Evolutionary conservation across 2,797 vertebrate genomes (phyloP).

Genomic region (Propithecus perrieri): DNA sequence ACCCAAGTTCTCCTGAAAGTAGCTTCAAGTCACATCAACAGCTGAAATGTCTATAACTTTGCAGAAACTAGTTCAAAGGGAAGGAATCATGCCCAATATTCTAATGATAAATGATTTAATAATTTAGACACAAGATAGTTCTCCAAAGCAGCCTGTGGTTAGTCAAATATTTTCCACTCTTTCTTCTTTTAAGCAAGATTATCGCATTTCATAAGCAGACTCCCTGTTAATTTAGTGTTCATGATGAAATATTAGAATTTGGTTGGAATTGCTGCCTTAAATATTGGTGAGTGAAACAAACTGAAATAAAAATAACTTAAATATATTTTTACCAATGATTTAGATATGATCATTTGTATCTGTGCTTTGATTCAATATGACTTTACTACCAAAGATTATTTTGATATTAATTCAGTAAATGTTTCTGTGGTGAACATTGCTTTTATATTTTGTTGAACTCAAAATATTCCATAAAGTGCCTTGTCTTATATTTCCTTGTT

Average conservation of each 20-base stretch:
- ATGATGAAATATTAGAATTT: constrained; percentile 29
- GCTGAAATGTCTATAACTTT: constrained; percentile 25
- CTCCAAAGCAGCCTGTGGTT: background rate
- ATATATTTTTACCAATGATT: constrained; percentile 55
- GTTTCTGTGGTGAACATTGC: constrained; percentile 53
- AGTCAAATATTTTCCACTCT: background rate
- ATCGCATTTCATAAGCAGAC: background rate
- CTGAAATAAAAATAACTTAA: constrained; percentile 44
- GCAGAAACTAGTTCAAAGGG: constrained; percentile 24
- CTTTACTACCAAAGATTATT: constrained; percentile 65
- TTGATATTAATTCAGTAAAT: constrained; percentile 67
- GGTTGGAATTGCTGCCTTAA: background rate
- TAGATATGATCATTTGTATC: constrained; percentile 12
- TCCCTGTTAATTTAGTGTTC: background rate
- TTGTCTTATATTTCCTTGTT: constrained; percentile 5
- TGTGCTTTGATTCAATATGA: constrained; percentile 52
- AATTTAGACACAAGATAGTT: constrained; percentile 28
- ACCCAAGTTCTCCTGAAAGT: background rate
- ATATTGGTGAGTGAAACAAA: constrained; percentile 39
- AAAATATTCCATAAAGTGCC: constrained; percentile 44
- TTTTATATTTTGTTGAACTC: constrained; percentile 35
- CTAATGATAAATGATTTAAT: constrained; percentile 45
- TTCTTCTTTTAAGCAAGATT: constrained; percentile 37
- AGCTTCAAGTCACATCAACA: background rate
- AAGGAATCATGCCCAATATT: background rate